Evolutionary conservation across 2,113 vertebrate genomes (phyloP).

Genomic region (Lamprotornis superbus): DNA sequence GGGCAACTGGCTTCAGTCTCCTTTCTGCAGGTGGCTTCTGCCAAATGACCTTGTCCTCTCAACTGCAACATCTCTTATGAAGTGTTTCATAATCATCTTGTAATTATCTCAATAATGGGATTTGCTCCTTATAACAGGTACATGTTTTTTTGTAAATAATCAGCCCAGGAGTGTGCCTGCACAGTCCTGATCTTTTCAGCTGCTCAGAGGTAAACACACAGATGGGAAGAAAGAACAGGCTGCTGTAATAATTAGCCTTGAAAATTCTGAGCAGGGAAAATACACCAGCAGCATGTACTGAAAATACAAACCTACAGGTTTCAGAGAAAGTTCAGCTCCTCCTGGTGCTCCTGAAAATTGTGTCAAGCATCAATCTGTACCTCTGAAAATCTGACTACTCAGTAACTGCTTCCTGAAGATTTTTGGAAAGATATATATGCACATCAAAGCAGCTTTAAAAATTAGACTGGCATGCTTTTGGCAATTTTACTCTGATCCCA

Average conservation of each 20-base stretch:
- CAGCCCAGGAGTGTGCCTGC: not conserved
- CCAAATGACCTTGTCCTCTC: not conserved
- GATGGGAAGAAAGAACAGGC: slow-evolving; percentile 28
- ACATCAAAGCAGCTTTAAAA: not conserved
- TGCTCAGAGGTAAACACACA: slow-evolving; percentile 43
- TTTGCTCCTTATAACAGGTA: not conserved
- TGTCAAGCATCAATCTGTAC: not conserved
- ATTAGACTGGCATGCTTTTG: not conserved
- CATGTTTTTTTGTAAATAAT: not conserved
- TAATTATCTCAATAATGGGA: slow-evolving; percentile 38
- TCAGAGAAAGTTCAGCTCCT: not conserved
- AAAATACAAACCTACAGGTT: not conserved
- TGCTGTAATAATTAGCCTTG: slow-evolving; percentile 20
- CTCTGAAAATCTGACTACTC: not conserved
- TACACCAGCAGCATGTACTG: not conserved
- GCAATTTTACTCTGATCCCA: not conserved
- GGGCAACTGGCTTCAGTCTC: not conserved
- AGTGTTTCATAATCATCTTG: slow-evolving; percentile 25
- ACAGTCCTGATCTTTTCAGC: slow-evolving; percentile 21
- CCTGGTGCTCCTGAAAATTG: not conserved
- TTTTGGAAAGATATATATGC: not conserved
- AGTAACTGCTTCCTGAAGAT: not conserved
- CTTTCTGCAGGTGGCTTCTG: not conserved
- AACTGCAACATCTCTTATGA: not conserved
- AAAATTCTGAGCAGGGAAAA: not conserved